Conservation (phyloP, 2,888 invertebrate species). For the Drosophila kambysellisi region DNA sequence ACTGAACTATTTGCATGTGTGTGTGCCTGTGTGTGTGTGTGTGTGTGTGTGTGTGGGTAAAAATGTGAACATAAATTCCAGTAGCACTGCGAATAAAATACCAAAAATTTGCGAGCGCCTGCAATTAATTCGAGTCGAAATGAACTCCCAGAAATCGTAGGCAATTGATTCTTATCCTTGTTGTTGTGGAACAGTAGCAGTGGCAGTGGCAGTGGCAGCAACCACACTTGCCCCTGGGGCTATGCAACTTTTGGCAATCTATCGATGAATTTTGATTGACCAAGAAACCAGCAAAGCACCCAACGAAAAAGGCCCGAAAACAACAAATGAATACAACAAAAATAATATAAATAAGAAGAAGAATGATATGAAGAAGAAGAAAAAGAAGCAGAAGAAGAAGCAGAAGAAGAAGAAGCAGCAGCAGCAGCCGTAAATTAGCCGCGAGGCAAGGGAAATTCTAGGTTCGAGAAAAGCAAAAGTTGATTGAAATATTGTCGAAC, state of each 20-base stretch:
- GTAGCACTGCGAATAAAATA: conserved; percentile 41
- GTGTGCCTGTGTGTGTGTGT: conserved; percentile 47
- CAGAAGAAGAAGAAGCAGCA: background rate
- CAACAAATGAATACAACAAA: conserved; percentile 19
- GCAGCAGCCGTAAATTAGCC: conserved; percentile 19
- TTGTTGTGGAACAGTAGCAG: conserved; percentile 10
- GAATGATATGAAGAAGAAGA: background rate
- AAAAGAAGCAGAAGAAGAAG: background rate
- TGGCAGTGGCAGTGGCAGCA: background rate
- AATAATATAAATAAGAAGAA: background rate
- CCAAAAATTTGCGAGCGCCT: conserved; percentile 43
- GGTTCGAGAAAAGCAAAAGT: background rate
- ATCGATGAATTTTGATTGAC: conserved; percentile 63
- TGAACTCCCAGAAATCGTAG: conserved; percentile 50
- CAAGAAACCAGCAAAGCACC: conserved; percentile 10
- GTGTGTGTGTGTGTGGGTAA: conserved; percentile 24
- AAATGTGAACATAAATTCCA: conserved; percentile 80
- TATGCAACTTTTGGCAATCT: conserved; percentile 51
- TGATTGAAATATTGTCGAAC: conserved; percentile 48
- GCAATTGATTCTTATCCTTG: conserved; percentile 26
- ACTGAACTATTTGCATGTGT: conserved; percentile 53
- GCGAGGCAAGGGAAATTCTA: conserved; percentile 30
- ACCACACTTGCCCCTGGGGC: conserved; percentile 29
- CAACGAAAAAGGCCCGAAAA: background rate
- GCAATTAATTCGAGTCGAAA: conserved; percentile 66